Evolutionary conservation across 2,113 vertebrate genomes (phyloP).

Genomic region (Indri indri): DNA sequence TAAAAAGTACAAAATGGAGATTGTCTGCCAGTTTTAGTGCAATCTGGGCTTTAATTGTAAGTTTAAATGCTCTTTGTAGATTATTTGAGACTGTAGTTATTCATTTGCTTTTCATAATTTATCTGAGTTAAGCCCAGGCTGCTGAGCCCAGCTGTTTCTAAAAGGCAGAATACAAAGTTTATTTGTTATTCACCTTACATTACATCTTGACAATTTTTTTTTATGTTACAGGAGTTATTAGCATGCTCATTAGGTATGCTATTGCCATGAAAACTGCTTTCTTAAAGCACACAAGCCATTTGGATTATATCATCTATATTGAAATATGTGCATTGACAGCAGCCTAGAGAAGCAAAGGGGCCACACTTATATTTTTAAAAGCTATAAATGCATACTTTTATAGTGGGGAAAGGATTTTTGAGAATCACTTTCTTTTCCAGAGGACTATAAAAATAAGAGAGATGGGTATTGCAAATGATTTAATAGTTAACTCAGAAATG

Average conservation of each 20-base stretch:
- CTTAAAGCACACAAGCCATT: background rate
- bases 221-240: conserved; percentile 6
- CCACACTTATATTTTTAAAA: background rate
- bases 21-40: background rate
- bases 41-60: background rate
- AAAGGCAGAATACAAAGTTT: background rate
- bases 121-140: background rate
- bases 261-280: background rate
- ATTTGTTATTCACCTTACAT: conserved; percentile 31
- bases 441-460: background rate
- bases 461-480: background rate
- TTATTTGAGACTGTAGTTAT: background rate
- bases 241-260: background rate
- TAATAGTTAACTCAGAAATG: background rate
- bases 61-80: background rate
- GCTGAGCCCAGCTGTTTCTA: background rate
- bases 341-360: background rate
- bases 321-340: background rate
- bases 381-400: background rate
- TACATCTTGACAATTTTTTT: background rate
- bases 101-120: conserved; percentile 17
- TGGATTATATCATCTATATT: background rate
- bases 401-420: background rate
- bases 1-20: background rate
- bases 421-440: background rate